These are phyloP conservation scores for Ctenomys sociabilis DNA, from an alignment of 2,113 vertebrate species.

Conservation along the genomic window DNA sequence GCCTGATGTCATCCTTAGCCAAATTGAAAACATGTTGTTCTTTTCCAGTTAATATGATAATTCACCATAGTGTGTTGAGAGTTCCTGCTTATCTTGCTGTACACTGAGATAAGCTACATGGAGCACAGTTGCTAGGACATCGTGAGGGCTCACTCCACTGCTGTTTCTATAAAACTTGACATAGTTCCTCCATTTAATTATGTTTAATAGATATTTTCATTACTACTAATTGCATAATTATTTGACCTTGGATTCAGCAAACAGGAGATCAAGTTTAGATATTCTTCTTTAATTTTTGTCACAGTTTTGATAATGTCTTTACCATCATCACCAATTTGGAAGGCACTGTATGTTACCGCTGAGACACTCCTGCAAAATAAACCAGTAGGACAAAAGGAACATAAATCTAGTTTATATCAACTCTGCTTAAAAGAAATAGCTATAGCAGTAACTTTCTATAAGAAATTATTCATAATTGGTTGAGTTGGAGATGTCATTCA, in stretches of 20 bases:
- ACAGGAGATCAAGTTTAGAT: not conserved
- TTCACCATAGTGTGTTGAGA: not conserved
- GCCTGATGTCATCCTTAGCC: not conserved
- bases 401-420: not conserved
- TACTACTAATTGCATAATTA: not conserved
- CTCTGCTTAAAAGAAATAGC: not conserved
- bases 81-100: not conserved
- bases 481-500: conserved; percentile 15
- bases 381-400: not conserved
- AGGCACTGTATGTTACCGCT: not conserved
- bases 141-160: not conserved
- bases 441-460: not conserved
- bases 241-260: not conserved
- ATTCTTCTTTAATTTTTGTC: not conserved
- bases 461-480: conserved; percentile 6
- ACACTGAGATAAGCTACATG: not conserved
- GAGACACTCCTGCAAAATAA: not conserved
- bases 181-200: not conserved
- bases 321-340: not conserved
- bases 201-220: not conserved
- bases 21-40: not conserved
- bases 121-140: not conserved
- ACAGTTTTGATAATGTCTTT: not conserved
- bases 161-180: not conserved
- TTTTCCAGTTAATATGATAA: not conserved